Evolutionary conservation across 2,113 vertebrate genomes (phyloP).

Genomic region (Onychostoma macrolepis): DNA sequence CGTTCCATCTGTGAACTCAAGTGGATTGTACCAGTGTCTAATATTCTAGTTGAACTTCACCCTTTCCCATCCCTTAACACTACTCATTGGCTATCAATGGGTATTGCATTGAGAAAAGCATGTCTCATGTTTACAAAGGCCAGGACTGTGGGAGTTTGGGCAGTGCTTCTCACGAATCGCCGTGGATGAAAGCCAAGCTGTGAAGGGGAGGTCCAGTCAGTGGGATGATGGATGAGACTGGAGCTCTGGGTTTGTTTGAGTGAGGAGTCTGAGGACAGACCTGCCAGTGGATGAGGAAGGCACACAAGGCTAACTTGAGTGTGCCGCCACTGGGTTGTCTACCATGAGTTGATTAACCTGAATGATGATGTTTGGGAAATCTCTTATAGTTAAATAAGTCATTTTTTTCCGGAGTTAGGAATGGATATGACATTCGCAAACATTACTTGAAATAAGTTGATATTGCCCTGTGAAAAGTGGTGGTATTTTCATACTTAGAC

Average conservation of each 20-base stretch:
- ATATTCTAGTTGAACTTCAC: not conserved
- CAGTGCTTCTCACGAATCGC: not conserved
- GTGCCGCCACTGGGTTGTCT: not conserved
- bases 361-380: not conserved
- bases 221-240: slow-evolving; percentile 31
- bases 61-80: not conserved
- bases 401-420: not conserved
- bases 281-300: slow-evolving; percentile 19
- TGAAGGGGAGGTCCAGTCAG: slow-evolving; percentile 1
- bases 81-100: not conserved
- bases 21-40: not conserved
- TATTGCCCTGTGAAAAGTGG: not conserved
- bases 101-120: slow-evolving; percentile 19
- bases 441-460: not conserved
- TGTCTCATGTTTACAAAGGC: slow-evolving; percentile 27
- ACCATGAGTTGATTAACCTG: slow-evolving; percentile 10
- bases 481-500: not conserved
- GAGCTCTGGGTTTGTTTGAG: slow-evolving; percentile 39
- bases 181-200: slow-evolving; percentile 36
- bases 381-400: not conserved
- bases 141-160: slow-evolving; percentile 35
- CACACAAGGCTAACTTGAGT: not conserved
- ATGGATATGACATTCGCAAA: not conserved
- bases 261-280: slow-evolving; percentile 28
- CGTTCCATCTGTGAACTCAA: not conserved